Percentiles rank a stretch among this genome's conserved stretches.
phyloP scores from a whole-genome alignment of 2,113 vertebrate species.

The Euleptes europaea region DNA sequence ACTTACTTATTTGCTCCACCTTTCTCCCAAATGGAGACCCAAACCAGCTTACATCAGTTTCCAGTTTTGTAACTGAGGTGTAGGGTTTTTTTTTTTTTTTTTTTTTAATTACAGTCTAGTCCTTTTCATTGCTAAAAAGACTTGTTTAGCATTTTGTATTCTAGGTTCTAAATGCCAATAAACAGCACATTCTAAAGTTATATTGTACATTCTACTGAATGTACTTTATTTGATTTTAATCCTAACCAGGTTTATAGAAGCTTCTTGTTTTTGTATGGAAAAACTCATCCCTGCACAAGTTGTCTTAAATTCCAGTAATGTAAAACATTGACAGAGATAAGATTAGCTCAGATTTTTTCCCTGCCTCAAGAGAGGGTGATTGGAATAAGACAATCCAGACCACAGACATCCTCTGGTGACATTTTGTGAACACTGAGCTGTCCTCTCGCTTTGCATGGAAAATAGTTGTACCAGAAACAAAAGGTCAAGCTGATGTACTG shows the following conservation, averaged over 20 bases:
- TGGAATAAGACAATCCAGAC: not conserved
- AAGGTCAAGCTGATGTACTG: not conserved
- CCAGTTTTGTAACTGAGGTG: not conserved
- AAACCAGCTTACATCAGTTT: no score
- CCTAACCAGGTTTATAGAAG: not conserved
- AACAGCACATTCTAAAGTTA: not conserved
- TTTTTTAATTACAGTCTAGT: not conserved
- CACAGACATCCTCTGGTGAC: no score
- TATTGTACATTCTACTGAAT: not conserved
- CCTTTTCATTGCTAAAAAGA: not conserved
- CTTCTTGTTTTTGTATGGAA: not conserved
- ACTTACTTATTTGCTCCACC: no score
- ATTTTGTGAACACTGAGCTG: no score
- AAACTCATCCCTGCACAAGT: not conserved
- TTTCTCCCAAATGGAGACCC: no score
- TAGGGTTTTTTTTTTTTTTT: not conserved
- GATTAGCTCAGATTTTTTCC: not conserved
- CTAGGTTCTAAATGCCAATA: not conserved
- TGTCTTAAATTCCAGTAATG: accelerated
- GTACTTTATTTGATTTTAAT: not conserved
- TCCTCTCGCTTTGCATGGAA: not conserved
- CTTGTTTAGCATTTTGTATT: not conserved
- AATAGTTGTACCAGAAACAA: not conserved
- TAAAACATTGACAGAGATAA: not conserved
- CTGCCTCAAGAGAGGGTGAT: not conserved